A percentile compares a stretch with the other conserved stretches of the same genome.
Evolutionary conservation across 2,113 vertebrate species (phyloP).

Genomic region (Microtus montanus): DNA sequence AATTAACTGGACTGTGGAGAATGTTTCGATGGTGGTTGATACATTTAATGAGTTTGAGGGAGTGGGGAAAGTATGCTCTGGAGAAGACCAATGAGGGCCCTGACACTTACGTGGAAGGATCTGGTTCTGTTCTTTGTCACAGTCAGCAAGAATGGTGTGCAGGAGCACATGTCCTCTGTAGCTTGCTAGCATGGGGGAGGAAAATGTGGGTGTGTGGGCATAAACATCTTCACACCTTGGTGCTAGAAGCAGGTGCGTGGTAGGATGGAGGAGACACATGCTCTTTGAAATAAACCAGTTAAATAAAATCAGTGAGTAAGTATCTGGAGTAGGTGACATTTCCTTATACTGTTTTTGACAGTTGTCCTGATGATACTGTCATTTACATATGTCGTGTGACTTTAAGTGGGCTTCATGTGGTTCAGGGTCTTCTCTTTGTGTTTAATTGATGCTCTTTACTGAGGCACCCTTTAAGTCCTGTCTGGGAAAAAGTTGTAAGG

Average conservation of each 20-base stretch:
- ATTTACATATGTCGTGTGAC: constrained; percentile 65
- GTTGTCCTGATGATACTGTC: constrained; percentile 48
- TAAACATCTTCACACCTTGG: constrained; percentile 43
- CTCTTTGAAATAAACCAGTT: constrained; percentile 69
- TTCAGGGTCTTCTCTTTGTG: neutral
- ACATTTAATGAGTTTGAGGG: constrained; percentile 62
- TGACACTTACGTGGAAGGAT: constrained; percentile 15
- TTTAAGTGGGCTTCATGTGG: neutral
- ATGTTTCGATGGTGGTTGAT: constrained; percentile 68
- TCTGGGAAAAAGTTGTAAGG: neutral
- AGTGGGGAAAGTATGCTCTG: constrained; percentile 65
- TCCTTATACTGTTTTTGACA: constrained; percentile 32
- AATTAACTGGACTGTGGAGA: constrained; percentile 59
- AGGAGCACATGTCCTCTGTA: neutral
- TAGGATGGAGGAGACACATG: constrained; percentile 51
- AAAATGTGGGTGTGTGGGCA: constrained; percentile 27
- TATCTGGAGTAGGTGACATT: constrained; percentile 57
- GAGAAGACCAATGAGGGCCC: constrained; percentile 56
- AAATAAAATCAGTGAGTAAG: constrained; percentile 76
- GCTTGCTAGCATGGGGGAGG: constrained; percentile 30
- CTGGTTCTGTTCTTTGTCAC: constrained; percentile 58
- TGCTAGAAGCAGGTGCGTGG: constrained; percentile 53
- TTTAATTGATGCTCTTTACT: neutral
- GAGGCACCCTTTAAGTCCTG: neutral
- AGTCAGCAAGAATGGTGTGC: constrained; percentile 46